Evolutionary conservation across 2,113 vertebrate genomes (phyloP), one percentile per base, ranked within the genome.

Genomic region (Sander vitreus): DNA sequence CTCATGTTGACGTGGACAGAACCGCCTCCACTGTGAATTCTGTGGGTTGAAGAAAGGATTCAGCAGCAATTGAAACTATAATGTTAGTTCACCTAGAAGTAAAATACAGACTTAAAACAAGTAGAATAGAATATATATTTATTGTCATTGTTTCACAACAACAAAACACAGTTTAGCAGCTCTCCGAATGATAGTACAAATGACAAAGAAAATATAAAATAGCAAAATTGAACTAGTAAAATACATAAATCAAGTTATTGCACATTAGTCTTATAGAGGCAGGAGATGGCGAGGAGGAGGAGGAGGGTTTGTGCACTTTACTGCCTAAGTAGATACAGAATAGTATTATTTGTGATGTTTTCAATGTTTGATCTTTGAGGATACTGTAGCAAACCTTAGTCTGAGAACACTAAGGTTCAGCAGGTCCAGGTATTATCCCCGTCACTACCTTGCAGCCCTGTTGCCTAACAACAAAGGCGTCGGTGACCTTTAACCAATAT

Each of bases 391-490:
- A 27, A 45, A 45, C 4, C 1, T 18, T 14, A 3, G 3, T 3
- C 43, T 30, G 50, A 18, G 19, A 67, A 6, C 43, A 27, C 14
- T 25, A n/a, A n/a, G 54, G 7, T 45, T 80, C 13, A 27, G 51
- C 16, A 78, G 27, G 6, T 19, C 8, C 30, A 58, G 18, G 21
- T 47, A 25, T 63, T 51, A 33, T 54, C 27, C 25, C 48, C 59
- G 18, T 59, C 39, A 53, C 4, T 39, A 21, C 33, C 30, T 3
- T 16, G 19, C 64, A 48, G 60, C 36, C 5, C 2, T 47, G 78
- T 62, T 73, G 65, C 73, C 33, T 25, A 63, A 76, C 76, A 86
- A 59, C 85, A 58, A 18, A 83, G 12, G 50, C 43, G 48, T 55
- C 3, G 3, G n/a, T 81, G 79, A 88, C 81, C 74, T 83, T 88